These are phyloP conservation scores for Lasioglossum malachurum DNA, from an alignment of 2,888 invertebrate genomes.

Conservation along the genomic window DNA sequence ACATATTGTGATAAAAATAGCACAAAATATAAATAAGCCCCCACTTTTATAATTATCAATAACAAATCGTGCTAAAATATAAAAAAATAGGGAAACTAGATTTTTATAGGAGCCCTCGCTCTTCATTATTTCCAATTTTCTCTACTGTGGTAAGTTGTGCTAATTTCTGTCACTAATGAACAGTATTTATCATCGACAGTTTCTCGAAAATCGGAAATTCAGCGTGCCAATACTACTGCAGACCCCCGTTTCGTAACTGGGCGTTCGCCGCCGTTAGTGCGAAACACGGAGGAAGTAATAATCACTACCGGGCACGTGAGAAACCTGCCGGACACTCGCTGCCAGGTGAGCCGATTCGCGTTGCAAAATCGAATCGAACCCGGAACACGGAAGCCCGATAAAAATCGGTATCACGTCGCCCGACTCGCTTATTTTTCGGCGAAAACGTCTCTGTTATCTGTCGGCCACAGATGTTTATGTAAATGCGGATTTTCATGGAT, in stretches of 20 bases:
- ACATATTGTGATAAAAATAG: too few relatives aligned
- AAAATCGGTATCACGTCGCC: not conserved
- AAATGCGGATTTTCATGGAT: not conserved
- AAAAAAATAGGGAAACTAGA: too few relatives aligned
- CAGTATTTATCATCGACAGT: not conserved
- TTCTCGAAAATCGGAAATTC: not conserved
- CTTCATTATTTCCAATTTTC: too few relatives aligned
- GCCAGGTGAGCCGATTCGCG: not conserved
- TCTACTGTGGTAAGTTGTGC: too few relatives aligned
- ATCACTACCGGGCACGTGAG: conserved; percentile 4
- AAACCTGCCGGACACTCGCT: not conserved
- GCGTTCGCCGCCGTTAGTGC: not conserved
- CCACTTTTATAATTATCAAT: too few relatives aligned
- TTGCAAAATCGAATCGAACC: conserved; percentile 11
- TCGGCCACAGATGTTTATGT: not conserved
- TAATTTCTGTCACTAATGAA: too few relatives aligned
- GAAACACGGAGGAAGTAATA: conserved; percentile 21
- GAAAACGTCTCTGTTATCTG: not conserved
- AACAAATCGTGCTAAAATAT: too few relatives aligned
- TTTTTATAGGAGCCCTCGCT: too few relatives aligned
- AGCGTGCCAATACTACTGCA: not conserved
- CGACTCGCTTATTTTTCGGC: not conserved
- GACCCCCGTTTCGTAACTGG: not conserved
- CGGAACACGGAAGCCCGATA: not conserved
- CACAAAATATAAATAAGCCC: too few relatives aligned